These are phyloP conservation scores for Embiotoca jacksoni DNA, from an alignment of 2,113 vertebrate species.

Conservation along the genomic window DNA sequence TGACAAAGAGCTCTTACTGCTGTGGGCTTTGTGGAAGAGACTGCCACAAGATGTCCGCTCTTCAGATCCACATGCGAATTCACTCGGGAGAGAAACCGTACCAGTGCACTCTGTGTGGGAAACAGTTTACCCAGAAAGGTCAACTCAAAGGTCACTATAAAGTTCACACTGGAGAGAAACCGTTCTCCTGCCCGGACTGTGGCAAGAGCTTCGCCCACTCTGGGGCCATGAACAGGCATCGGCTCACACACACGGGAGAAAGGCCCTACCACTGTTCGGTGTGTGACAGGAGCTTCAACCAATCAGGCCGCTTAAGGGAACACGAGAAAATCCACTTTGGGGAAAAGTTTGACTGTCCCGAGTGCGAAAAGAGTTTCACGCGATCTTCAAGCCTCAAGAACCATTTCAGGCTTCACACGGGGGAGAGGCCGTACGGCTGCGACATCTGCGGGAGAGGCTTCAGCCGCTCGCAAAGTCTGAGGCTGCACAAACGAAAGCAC, in stretches of 20 bases:
- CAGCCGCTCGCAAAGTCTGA: slow-evolving; percentile 74
- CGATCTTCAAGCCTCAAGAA: slow-evolving; percentile 85
- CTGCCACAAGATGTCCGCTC: slow-evolving; percentile 79
- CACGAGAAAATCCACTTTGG: slow-evolving; percentile 85
- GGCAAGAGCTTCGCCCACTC: slow-evolving; percentile 80
- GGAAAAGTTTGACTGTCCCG: slow-evolving; percentile 79
- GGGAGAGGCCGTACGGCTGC: slow-evolving; percentile 80
- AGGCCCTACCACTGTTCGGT: slow-evolving; percentile 81
- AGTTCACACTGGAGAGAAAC: slow-evolving; percentile 78
- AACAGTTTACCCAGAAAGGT: slow-evolving; percentile 79
- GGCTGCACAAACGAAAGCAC: slow-evolving; percentile 76
- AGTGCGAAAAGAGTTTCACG: slow-evolving; percentile 80
- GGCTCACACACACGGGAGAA: slow-evolving; percentile 79
- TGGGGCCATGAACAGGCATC: slow-evolving; percentile 77
- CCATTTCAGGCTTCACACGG: slow-evolving; percentile 85
- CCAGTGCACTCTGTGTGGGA: slow-evolving; percentile 75
- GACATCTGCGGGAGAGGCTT: slow-evolving; percentile 77
- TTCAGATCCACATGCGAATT: slow-evolving; percentile 79
- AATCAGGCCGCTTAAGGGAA: slow-evolving; percentile 80
- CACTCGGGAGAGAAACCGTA: slow-evolving; percentile 80
- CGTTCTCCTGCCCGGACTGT: slow-evolving; percentile 77
- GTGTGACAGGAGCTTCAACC: slow-evolving; percentile 85
- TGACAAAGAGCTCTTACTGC: slow-evolving; percentile 71
- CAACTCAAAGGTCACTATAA: slow-evolving; percentile 80
- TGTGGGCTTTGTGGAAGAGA: slow-evolving; percentile 80